Base-by-base conservation (phyloP, 2,888 invertebrate species). In the Aromia moschata region DNA sequence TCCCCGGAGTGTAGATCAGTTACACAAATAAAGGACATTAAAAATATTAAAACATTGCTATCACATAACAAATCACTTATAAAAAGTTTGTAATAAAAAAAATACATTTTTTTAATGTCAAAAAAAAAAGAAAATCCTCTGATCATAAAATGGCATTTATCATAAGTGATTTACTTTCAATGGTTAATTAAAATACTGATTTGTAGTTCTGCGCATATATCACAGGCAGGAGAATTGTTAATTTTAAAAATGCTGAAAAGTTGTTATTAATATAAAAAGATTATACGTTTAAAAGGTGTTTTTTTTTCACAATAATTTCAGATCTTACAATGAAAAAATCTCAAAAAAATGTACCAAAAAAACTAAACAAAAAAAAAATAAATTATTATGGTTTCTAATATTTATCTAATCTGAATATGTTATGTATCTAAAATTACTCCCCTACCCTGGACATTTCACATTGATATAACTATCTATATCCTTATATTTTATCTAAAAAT, bases 401-500 rank as follows among this genome's bases (percentile, higher is more conserved):
- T 65, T 66, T 67, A 69, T 58, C 62, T 67, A 70, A 56, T 62
- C 55, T 68, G 68, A 60, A 65, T 69, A 64, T 68, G 61, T 62
- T 66, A 65, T 60, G 62, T 53, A 55, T 58, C 67, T 70, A 70
- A 33, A 64, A 65, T 68, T 70, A 72, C 64, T 75, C 75, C 76
- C 77, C 77, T 76, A 75, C 75, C 74, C 71, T 75, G 75, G 76
- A 77, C 73, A 76, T 70, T 74, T 76, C 72, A 76, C 74, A 76
- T 72, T 73, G 67, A 75, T 74, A 72, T 73, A 73, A 69, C 69
- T 75, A 73, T 65, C 66, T 74, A 72, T 71, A 60, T 56, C 58
- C 67, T 68, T 70, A 69, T 69, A 70, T 67, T 69, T 65, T 70
- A 70, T 67, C 55, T 72, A 64, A 65, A 68, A 72, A 74, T 72